Percentiles rank a stretch among this genome's conserved stretches.
phyloP scores from a whole-genome alignment of 2,797 vertebrate genomes.

The Cichlasoma orientale region DNA sequence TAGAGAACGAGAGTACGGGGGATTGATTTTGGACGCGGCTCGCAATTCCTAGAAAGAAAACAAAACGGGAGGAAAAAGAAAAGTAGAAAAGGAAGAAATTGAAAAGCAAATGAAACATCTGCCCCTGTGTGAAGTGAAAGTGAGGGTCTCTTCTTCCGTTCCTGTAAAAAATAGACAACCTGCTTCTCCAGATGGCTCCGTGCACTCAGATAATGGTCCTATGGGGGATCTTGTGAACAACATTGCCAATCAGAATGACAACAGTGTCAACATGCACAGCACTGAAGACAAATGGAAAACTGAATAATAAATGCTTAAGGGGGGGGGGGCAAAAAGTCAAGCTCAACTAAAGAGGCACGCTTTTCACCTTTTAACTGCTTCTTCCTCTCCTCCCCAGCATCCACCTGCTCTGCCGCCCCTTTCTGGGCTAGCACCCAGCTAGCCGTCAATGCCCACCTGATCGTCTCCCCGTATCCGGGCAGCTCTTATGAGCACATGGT shows the following conservation, averaged over 20 bases:
- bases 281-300: background rate
- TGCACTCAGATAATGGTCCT: conserved; percentile 30
- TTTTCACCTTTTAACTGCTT: conserved; percentile 38
- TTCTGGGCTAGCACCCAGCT: conserved; percentile 49
- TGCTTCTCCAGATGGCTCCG: conserved; percentile 50
- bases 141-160: conserved; percentile 1
- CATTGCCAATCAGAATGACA: conserved; percentile 35
- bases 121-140: background rate
- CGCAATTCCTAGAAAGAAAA: background rate
- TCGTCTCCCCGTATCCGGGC: conserved; percentile 44
- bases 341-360: conserved; percentile 4
- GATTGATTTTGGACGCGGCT: background rate
- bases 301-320: background rate
- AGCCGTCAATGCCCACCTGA: conserved; percentile 57
- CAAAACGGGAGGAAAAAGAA: background rate
- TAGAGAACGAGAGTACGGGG: background rate
- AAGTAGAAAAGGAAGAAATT: background rate
- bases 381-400: conserved; percentile 27
- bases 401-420: conserved; percentile 31
- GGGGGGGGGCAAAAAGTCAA: conserved; percentile 17
- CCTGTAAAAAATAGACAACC: conserved; percentile 46
- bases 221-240: conserved; percentile 26
- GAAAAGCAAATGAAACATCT: background rate
- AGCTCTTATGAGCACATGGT: conserved; percentile 42
- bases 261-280: conserved; percentile 26